A percentile compares a stretch with the other conserved stretches of the same genome.
phyloP scores from a whole-genome alignment of 2,888 invertebrate species.

The Scelioninae gen. 2 region DNA sequence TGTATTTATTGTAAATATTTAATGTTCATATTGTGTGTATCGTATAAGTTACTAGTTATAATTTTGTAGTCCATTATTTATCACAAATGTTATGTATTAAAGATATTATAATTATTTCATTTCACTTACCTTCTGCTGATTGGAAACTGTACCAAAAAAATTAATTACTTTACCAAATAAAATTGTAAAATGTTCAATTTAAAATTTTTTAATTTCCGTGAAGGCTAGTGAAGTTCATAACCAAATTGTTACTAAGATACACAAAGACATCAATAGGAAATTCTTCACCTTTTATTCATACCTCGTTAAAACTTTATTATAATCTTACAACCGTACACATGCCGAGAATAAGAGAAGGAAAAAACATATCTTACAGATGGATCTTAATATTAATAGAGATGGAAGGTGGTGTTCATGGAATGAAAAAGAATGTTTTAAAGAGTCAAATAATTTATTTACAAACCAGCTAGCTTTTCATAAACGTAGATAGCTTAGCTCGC shows the following conservation, averaged over 20 bases:
- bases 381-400: conserved; percentile 20
- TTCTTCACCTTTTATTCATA: conserved; percentile 35
- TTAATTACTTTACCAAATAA: too few species aligned
- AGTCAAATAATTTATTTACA: conserved; percentile 75
- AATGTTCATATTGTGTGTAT: too few species aligned
- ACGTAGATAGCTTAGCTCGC: conserved; percentile 65
- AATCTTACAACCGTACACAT: conserved; percentile 32
- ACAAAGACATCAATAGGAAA: conserved; percentile 37
- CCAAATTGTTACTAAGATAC: conserved; percentile 5
- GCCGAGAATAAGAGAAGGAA: conserved; percentile 14
- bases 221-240: conserved; percentile 15
- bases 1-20: too few species aligned
- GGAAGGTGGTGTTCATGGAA: conserved; percentile 12
- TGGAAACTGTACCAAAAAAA: too few species aligned
- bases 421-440: conserved; percentile 67
- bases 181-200: too few species aligned
- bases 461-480: conserved; percentile 74
- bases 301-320: conserved; percentile 44
- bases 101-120: too few species aligned
- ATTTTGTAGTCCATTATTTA: too few species aligned
- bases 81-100: too few species aligned
- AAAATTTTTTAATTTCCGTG: too few species aligned
- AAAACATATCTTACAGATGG: conserved; percentile 15
- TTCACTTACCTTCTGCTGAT: too few species aligned
- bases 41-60: too few species aligned